These are phyloP conservation scores for Sesamia nonagrioides DNA, from an alignment of 1,140 invertebrate genomes.

Conservation along the genomic window DNA sequence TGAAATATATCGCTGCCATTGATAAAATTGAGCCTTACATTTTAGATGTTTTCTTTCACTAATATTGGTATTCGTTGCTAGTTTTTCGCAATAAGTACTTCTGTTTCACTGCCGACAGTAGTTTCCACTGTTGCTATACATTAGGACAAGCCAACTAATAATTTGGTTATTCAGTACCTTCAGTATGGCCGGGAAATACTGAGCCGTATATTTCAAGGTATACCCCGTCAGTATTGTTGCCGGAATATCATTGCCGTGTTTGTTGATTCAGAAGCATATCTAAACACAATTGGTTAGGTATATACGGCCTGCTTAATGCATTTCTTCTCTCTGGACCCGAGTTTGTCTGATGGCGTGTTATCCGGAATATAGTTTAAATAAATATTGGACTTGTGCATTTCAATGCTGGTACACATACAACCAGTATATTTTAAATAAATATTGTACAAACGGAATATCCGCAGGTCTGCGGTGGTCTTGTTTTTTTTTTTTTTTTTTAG, in stretches of 20 bases:
- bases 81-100: not conserved
- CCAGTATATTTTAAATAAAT: not conserved
- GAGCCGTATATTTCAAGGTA: not conserved
- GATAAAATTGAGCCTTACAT: too few relatives aligned
- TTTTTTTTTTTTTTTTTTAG: not conserved
- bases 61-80: not conserved
- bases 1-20: too few relatives aligned
- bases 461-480: not conserved
- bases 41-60: too few relatives aligned
- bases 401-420: not conserved
- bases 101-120: not conserved
- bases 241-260: slow-evolving; percentile 6
- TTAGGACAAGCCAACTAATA: slow-evolving; percentile 10
- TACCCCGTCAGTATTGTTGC: slow-evolving; percentile 12
- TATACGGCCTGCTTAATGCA: not conserved
- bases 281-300: not conserved
- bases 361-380: not conserved
- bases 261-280: not conserved
- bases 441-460: not conserved
- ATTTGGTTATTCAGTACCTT: slow-evolving; percentile 36
- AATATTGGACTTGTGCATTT: not conserved
- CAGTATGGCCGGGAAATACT: slow-evolving; percentile 17
- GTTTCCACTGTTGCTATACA: slow-evolving; percentile 11
- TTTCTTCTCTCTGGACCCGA: not conserved
- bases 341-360: not conserved